Percentiles rank a stretch among this genome's conserved stretches.
Evolutionary conservation across 92 coral and sea anemone species (phyloP).

Genomic region (Phymanthus crucifer): DNA sequence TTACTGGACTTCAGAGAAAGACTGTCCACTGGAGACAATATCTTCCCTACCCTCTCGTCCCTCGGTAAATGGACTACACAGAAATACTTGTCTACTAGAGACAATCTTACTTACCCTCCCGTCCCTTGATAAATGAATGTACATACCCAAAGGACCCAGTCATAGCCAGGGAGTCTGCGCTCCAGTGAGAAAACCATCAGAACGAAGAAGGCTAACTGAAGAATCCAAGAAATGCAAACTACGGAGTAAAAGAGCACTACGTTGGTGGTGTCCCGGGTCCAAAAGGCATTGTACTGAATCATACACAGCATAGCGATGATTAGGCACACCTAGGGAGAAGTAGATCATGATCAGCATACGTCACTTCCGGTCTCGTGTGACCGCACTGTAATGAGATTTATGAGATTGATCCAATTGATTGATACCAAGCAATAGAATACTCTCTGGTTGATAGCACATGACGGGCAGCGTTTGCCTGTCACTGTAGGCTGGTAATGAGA

Average conservation of each 20-base stretch:
- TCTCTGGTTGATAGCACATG: too few relatives aligned
- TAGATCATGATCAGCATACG: neutral
- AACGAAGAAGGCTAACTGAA: slow-evolving; percentile 22
- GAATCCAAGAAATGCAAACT: slow-evolving; percentile 27
- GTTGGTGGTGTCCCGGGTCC: slow-evolving; percentile 14
- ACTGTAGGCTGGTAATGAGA: too few relatives aligned
- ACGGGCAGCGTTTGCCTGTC: too few relatives aligned
- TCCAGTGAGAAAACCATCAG: slow-evolving; percentile 26
- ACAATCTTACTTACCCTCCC: neutral
- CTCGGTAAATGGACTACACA: neutral
- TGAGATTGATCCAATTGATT: too few relatives aligned
- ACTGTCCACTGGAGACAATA: neutral
- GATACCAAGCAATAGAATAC: too few relatives aligned
- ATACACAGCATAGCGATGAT: slow-evolving; percentile 28
- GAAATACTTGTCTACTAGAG: neutral
- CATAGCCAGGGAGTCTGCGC: slow-evolving; percentile 13
- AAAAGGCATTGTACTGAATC: slow-evolving; percentile 23
- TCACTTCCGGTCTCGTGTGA: too few relatives aligned
- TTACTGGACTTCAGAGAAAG: neutral
- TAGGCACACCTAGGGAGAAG: slow-evolving; percentile 4
- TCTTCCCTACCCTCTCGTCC: neutral
- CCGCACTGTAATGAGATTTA: too few relatives aligned
- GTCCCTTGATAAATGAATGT: neutral
- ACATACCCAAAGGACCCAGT: slow-evolving; percentile 33
- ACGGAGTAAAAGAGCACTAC: slow-evolving; percentile 17